phyloP scores from a whole-genome alignment of 2,113 vertebrate genomes.

The Fulica atra region DNA sequence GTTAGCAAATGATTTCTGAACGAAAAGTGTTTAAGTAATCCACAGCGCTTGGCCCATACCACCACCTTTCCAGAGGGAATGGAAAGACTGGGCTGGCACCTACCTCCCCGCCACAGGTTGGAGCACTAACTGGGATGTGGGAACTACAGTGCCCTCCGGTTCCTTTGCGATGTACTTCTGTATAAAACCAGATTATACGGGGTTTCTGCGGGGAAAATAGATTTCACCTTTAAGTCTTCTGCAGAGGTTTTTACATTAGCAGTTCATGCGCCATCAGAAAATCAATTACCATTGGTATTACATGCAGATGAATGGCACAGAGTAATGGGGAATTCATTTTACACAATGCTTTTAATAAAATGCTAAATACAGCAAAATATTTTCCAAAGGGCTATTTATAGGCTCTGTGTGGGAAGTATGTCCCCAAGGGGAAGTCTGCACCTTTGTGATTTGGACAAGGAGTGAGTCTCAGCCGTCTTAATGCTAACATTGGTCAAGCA shows the following conservation, averaged over 20 bases:
- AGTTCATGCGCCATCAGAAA: slow-evolving; percentile 49
- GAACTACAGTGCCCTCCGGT: rapidly evolving
- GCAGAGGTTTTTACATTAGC: slow-evolving; percentile 47
- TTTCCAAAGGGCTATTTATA: slow-evolving; percentile 68
- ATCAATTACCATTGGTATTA: slow-evolving; percentile 52
- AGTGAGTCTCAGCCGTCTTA: background rate
- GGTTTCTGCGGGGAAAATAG: slow-evolving; percentile 19
- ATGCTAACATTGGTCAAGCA: background rate
- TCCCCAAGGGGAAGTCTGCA: slow-evolving; percentile 10
- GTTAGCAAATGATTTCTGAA: background rate
- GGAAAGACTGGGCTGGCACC: background rate
- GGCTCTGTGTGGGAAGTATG: slow-evolving; percentile 15
- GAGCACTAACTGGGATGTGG: background rate
- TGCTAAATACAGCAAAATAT: slow-evolving; percentile 71
- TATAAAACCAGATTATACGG: slow-evolving; percentile 4
- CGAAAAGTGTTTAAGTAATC: background rate
- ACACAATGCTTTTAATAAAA: slow-evolving; percentile 64
- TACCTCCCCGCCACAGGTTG: background rate
- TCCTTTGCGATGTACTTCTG: background rate
- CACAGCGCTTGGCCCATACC: background rate
- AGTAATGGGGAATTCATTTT: slow-evolving; percentile 61
- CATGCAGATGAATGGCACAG: slow-evolving; percentile 48
- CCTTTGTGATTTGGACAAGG: background rate
- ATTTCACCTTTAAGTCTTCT: slow-evolving; percentile 49
- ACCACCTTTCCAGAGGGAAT: background rate